Evolutionary conservation across 2,797 vertebrate genomes (phyloP).

Genomic region (Tamandua tetradactyla): DNA sequence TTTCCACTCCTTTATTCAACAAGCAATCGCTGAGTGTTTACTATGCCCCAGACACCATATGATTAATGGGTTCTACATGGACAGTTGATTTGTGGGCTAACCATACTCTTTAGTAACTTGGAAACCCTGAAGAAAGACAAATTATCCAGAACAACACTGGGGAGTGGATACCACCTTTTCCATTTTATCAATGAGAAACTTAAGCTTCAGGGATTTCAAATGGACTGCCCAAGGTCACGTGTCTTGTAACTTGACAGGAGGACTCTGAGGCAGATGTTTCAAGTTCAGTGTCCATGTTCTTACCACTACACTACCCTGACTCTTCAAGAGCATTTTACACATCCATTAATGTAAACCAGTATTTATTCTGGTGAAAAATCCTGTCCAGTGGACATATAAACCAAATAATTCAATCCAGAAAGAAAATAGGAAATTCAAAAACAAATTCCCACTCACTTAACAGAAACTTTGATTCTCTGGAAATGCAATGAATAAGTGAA

Average conservation of each 20-base stretch:
- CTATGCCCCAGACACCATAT: background rate
- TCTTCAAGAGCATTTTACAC: background rate
- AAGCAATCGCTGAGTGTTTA: background rate
- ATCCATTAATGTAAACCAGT: background rate
- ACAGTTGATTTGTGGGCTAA: background rate
- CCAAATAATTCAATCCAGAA: background rate
- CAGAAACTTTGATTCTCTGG: background rate
- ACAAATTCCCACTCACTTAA: background rate
- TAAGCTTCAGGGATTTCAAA: background rate
- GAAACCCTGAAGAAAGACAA: slow-evolving; percentile 1
- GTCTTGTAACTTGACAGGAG: background rate
- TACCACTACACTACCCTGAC: background rate
- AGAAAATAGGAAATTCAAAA: background rate
- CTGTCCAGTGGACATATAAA: background rate
- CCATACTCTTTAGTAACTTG: background rate
- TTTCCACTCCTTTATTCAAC: background rate
- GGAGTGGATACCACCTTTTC: background rate
- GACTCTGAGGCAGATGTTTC: background rate
- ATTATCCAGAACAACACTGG: background rate
- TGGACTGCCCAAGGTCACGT: background rate
- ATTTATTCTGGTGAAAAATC: background rate
- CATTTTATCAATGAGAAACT: slow-evolving; percentile 29
- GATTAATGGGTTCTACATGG: background rate
- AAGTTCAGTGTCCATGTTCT: background rate
- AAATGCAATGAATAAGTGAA: background rate